Evolutionary conservation across 2,888 invertebrate genomes (phyloP), one percentile per base, ranked within the genome.

Genomic region (Neoscelio sp.): DNA sequence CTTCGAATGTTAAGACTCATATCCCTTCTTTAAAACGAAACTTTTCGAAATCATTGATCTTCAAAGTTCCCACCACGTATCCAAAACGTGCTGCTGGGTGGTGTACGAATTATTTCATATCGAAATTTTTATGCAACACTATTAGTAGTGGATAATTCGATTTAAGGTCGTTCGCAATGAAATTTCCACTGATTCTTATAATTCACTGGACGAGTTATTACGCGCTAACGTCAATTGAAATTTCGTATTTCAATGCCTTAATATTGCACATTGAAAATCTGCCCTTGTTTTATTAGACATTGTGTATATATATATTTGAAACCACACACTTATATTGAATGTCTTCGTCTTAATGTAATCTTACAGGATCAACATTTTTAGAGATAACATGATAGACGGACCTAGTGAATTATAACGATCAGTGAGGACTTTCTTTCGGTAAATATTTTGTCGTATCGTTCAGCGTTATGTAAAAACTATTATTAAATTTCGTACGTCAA

Each of bases 381-480:
- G 30, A 40, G 54, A 12, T 46, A 64, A 73, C 46, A 48, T 28
- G 38, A 15, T 56, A 30, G 40, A 73, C 20, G 48, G 28, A 56
- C 28, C 74, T 65, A 74, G 74, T 65, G 58, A 74, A 74, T 74
- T 74, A 74, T 74, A 74, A 74, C 20, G 58, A 74, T 65, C 74
- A 74, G 74, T 42, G 5, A 46, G 18, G 33, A n/a, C n/a, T n/a
- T 1, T 30, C 23, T 15, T 5, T 56, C 15, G 17, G 1, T 12
- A 64, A 38, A 48, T 35, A 48, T 23, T 42, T 20, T 28, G n/a
- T 62, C 44, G 23, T 38, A 33, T 64, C 23, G 2, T 86, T 86
- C 86, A 89, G 89, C 87, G 89, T 88, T 86, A 83, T 83, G 88
- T 89, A 89, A 87, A 89, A 89, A 87, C 88, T 88, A 88, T 85